Evolutionary conservation across 1,140 invertebrate species (phyloP).

Genomic region (Cyphomyrmex costatus): DNA sequence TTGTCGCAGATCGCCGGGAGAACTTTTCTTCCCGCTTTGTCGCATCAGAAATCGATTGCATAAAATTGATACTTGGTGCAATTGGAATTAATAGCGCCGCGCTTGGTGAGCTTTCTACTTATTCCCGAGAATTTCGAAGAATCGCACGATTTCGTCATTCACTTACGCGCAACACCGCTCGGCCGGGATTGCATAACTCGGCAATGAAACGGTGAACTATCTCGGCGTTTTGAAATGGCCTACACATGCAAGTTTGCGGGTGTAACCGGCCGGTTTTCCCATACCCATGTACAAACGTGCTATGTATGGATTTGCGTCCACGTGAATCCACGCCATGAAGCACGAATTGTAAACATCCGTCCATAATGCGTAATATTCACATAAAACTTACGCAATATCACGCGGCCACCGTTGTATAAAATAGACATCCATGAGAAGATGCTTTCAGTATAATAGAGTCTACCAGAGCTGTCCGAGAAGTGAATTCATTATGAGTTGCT

Average conservation of each 20-base stretch:
- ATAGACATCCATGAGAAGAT: conserved; percentile 65
- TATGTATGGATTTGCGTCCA: conserved; percentile 15
- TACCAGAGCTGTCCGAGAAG: conserved; percentile 2
- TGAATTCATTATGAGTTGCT: conserved; percentile 63
- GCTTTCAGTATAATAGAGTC: conserved; percentile 58
- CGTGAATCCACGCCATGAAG: conserved; percentile 67
- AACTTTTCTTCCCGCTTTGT: conserved; percentile 31
- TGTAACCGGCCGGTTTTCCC: conserved; percentile 70
- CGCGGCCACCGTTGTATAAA: conserved; percentile 75
- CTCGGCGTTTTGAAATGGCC: conserved; percentile 77
- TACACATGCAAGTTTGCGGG: conserved; percentile 46
- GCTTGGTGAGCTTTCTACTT: conserved; percentile 36
- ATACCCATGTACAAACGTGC: conserved; percentile 70
- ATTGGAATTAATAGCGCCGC: conserved; percentile 44
- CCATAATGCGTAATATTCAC: conserved; percentile 74
- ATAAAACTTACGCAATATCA: conserved; percentile 76
- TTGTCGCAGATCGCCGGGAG: neutral
- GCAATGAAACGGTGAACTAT: conserved; percentile 75
- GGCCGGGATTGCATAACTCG: conserved; percentile 73
- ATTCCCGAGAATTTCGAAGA: conserved; percentile 69
- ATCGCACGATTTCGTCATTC: conserved; percentile 73
- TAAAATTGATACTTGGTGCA: neutral
- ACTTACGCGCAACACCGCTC: conserved; percentile 52
- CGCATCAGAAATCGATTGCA: neutral
- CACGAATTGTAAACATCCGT: conserved; percentile 81